Percentiles rank a stretch among this genome's conserved stretches.
Conservation (phyloP, 2,113 vertebrate genomes). For the Argyrosomus japonicus region DNA sequence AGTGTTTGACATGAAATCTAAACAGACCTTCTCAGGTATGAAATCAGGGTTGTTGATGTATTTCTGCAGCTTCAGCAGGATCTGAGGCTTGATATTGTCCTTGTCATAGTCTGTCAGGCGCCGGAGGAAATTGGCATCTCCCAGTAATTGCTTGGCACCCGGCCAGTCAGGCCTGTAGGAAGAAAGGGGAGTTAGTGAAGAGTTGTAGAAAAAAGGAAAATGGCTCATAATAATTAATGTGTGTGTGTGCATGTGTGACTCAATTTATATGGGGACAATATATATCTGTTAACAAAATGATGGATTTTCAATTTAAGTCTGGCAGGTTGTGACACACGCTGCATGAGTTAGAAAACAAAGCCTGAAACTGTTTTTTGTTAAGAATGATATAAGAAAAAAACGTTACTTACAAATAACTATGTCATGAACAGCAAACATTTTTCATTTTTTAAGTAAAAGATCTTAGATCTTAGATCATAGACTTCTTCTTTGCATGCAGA, state of each 20-base stretch:
- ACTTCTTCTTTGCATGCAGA: no score
- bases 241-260: background rate
- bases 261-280: conserved; percentile 4
- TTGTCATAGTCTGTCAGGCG: conserved; percentile 88
- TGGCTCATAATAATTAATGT: background rate
- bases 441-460: no score
- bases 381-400: background rate
- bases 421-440: no score
- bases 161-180: conserved; percentile 86
- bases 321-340: background rate
- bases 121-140: conserved; percentile 87
- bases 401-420: background rate
- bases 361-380: background rate
- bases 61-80: conserved; percentile 86
- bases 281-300: background rate
- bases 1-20: conserved; percentile 7
- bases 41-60: conserved; percentile 90
- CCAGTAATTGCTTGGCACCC: conserved; percentile 88
- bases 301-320: background rate
- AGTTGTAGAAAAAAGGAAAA: background rate
- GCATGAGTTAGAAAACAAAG: background rate
- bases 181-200: conserved; percentile 23
- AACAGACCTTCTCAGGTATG: conserved; percentile 85
- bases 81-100: conserved; percentile 87
- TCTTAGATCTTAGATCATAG: no score